A percentile compares a stretch with the other conserved stretches of the same genome.
These are phyloP conservation scores for Bedellia somnulentella DNA, from an alignment of 2,888 invertebrate genomes.

Conservation along the genomic window DNA sequence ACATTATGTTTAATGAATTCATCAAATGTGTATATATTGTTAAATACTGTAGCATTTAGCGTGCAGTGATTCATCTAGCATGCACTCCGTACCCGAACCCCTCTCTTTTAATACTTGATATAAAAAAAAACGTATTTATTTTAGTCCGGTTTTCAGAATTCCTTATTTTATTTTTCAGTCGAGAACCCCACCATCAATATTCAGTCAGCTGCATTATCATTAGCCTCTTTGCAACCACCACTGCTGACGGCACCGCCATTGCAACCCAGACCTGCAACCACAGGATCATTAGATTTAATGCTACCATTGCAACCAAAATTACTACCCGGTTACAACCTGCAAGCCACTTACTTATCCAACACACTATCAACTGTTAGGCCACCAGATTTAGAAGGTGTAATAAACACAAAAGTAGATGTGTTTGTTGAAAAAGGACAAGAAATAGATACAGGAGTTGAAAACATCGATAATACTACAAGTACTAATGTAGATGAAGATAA, in stretches of 20 bases:
- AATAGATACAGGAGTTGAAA: background rate
- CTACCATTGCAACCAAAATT: constrained; percentile 74
- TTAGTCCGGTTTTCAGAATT: too few species aligned
- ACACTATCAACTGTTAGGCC: constrained; percentile 53
- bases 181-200: constrained; percentile 57
- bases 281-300: constrained; percentile 68
- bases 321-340: constrained; percentile 58
- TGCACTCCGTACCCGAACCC: too few species aligned
- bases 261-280: constrained; percentile 71
- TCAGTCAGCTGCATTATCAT: constrained; percentile 45
- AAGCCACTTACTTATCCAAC: constrained; percentile 48
- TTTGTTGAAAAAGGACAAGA: constrained; percentile 34
- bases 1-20: too few species aligned
- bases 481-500: constrained; percentile 18
- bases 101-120: too few species aligned
- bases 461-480: background rate
- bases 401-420: constrained; percentile 32
- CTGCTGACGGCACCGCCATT: constrained; percentile 61
- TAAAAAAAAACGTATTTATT: too few species aligned
- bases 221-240: constrained; percentile 57
- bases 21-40: too few species aligned
- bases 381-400: constrained; percentile 19
- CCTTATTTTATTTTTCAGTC: constrained; percentile 51
- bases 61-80: too few species aligned
- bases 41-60: too few species aligned